These are phyloP conservation scores for Aphaenogaster floridana DNA, from an alignment of 1,140 invertebrate species.

Conservation along the genomic window DNA sequence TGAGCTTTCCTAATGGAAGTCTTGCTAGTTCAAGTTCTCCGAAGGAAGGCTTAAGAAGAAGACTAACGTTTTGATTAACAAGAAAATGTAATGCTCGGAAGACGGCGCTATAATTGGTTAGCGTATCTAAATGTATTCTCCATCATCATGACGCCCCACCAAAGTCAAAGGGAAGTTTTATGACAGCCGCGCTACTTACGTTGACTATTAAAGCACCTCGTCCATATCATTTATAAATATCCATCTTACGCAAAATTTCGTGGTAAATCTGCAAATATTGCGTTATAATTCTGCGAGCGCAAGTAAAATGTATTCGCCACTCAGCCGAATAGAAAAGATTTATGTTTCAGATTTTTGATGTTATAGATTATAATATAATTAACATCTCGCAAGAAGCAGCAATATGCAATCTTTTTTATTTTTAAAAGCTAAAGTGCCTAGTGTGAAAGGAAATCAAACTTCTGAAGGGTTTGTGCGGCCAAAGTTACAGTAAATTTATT, in stretches of 20 bases:
- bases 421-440: background rate
- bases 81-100: conserved; percentile 14
- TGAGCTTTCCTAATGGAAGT: background rate
- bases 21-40: conserved; percentile 1
- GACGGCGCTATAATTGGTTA: conserved; percentile 47
- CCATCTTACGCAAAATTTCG: background rate
- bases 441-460: background rate
- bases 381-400: background rate
- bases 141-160: conserved; percentile 32
- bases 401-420: background rate
- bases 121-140: conserved; percentile 53
- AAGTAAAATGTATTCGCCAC: background rate
- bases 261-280: conserved; percentile 1
- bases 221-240: conserved; percentile 16
- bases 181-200: background rate
- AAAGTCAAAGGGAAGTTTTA: conserved; percentile 45
- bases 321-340: background rate
- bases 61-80: conserved; percentile 11
- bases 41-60: background rate
- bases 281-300: background rate
- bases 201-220: conserved; percentile 27
- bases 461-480: too few species aligned
- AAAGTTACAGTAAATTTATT: too few species aligned
- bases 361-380: background rate
- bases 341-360: background rate